Evolutionary conservation across 2,888 invertebrate genomes (phyloP).

Genomic region (Pollenia amentaria): DNA sequence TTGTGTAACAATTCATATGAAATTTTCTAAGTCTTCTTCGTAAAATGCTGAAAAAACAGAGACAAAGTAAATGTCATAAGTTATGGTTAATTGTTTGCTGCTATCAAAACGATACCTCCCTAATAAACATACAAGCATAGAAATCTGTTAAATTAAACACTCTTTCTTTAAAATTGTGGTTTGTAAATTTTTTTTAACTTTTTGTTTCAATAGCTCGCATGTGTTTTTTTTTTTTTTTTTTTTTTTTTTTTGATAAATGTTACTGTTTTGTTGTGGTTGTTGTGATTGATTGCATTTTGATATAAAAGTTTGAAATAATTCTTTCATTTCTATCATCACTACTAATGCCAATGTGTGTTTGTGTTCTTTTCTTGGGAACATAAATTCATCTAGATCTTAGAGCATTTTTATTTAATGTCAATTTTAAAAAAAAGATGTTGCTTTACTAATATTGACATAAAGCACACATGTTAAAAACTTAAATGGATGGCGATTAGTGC

Average conservation of each 20-base stretch:
- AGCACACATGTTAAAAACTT: neutral
- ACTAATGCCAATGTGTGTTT: neutral
- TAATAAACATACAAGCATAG: neutral
- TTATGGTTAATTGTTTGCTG: too few relatives aligned
- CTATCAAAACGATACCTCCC: neutral
- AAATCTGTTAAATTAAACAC: constrained; percentile 38
- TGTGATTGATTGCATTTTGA: constrained; percentile 62
- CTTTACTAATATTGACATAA: neutral
- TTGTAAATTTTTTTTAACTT: neutral
- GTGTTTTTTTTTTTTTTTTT: too few relatives aligned
- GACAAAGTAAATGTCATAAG: too few relatives aligned
- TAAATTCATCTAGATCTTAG: constrained; percentile 5
- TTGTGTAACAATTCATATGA: too few relatives aligned
- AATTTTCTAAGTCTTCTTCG: too few relatives aligned
- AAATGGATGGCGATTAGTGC: neutral
- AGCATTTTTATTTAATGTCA: neutral
- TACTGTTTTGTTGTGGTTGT: constrained; percentile 15
- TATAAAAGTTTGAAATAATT: constrained; percentile 35
- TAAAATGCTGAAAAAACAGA: too few relatives aligned
- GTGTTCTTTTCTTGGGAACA: neutral
- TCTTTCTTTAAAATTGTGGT: constrained; percentile 31
- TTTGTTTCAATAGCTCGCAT: neutral
- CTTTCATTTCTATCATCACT: constrained; percentile 27
- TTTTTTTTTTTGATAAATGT: constrained; percentile 27
- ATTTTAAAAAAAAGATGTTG: neutral